Base-by-base conservation (phyloP, 2,888 invertebrate species). In the Crossocerus cetratus region DNA sequence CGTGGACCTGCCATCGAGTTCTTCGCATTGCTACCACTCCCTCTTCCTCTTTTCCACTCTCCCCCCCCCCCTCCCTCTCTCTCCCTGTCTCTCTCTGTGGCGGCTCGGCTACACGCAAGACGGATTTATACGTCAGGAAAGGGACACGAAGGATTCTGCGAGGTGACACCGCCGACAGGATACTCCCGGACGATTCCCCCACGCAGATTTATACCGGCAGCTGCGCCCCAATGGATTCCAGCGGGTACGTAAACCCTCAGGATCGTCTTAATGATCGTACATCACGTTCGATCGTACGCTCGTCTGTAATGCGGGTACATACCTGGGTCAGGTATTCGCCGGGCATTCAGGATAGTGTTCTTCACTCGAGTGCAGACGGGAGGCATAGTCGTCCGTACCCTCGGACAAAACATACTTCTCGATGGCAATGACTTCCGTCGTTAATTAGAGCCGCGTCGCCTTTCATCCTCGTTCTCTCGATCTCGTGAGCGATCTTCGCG, bases 361-460 rank as follows among this genome's bases (percentile, higher is more conserved):
- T 32, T 32, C 32, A 32, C 32, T 32, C 2, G 11, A 32, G 32
- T 32, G 11, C 11, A 32, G 5, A 32, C 32, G 11, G 32, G 32
- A 32, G n/a, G n/a, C n/a, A 32, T 32, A 11, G 8, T 8, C 32
- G 32, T 32, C 11, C 32, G 5, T 32, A 11, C 5, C 8, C 11
- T 32, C 32, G 16, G 22, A 57, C 56, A 16, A 57, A 57, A 18
- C 56, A 5, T 22, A 57, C 3, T 4, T 32, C 23, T 16, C 16
- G 23, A n/a, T 32, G 16, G 13, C 58, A 56, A 49, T 43, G 55
- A 60, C 62, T 76, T 71, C 65, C 78, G 69, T 76, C 76, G 74
- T 79, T 76, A 79, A 78, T 76, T 69, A 69, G 64, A 21, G 69
- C 44, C 67, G 75, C 74, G 66, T 78, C 76, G 61, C 64, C 67